Percentiles rank a stretch among this genome's conserved stretches.
Evolutionary conservation across 1,140 invertebrate species (phyloP).

Genomic region (Dreissena rostriformis): DNA sequence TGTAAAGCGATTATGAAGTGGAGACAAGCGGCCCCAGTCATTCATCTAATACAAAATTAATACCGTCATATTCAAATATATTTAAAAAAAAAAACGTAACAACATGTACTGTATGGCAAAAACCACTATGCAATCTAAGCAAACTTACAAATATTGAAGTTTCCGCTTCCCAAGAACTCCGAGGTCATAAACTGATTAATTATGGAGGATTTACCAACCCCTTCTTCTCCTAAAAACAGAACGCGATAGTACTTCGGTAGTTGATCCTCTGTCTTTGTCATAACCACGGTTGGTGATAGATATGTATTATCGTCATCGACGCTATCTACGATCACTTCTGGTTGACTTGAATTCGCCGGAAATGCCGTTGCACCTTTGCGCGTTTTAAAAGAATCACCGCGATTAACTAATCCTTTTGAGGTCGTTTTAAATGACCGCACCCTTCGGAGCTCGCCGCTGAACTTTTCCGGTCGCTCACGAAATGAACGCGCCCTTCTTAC

Average conservation of each 20-base stretch:
- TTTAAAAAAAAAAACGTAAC: no score
- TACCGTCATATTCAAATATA: no score
- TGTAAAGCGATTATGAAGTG: no score
- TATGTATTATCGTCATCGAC: neutral
- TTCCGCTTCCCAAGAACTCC: conserved; percentile 95
- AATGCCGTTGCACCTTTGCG: neutral
- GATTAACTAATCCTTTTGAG: conserved; percentile 93
- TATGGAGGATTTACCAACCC: conserved; percentile 93
- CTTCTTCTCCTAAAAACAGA: conserved; percentile 91
- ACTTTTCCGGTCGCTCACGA: conserved; percentile 23
- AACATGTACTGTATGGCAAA: no score
- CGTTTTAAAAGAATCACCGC: conserved; percentile 91
- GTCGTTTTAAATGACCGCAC: conserved; percentile 94
- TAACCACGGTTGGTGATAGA: neutral
- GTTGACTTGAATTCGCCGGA: no score
- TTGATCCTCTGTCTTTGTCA: neutral
- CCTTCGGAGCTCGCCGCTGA: conserved; percentile 76
- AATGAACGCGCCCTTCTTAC: conserved; percentile 19
- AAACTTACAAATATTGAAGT: conserved; percentile 76
- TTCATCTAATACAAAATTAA: no score
- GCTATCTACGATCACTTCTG: no score
- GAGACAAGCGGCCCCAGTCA: no score
- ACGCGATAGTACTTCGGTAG: conserved; percentile 85
- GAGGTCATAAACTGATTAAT: conserved; percentile 96
- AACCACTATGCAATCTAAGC: neutral